These are phyloP conservation scores for Dolichallabes microphthalmus DNA, from an alignment of 2,113 vertebrate species.

Conservation along the genomic window DNA sequence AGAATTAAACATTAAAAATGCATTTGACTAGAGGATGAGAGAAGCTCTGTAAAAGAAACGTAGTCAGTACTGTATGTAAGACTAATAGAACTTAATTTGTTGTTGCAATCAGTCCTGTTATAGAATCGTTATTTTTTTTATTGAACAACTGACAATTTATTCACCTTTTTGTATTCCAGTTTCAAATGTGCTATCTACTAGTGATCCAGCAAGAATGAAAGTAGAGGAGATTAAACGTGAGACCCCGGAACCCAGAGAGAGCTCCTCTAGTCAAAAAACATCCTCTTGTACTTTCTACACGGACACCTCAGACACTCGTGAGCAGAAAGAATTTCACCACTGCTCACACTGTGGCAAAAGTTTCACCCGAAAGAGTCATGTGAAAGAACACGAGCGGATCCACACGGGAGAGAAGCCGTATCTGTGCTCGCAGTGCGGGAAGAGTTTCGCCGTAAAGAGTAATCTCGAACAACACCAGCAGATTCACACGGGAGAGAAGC, in stretches of 20 bases:
- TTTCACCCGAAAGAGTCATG: neutral
- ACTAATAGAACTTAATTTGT: neutral
- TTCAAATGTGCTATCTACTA: neutral
- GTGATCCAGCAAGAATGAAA: neutral
- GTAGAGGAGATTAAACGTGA: conserved; percentile 10
- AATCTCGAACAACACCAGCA: neutral
- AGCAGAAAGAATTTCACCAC: neutral
- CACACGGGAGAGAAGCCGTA: conserved; percentile 7
- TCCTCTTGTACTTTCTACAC: neutral
- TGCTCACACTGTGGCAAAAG: neutral
- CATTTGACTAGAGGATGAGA: neutral
- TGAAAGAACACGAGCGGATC: neutral
- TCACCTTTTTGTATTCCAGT: neutral
- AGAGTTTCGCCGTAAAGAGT: neutral
- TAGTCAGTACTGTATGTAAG: neutral
- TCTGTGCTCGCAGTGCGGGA: neutral
- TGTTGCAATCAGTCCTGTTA: neutral
- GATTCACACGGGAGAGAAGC: neutral
- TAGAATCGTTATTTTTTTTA: neutral
- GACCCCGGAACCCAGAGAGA: neutral
- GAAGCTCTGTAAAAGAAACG: neutral
- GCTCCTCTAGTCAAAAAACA: no score
- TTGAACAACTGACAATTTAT: neutral
- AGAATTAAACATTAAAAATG: no score
- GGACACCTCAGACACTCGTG: neutral